A percentile compares a stretch with the other conserved stretches of the same genome.
phyloP scores from a whole-genome alignment of 2,888 invertebrate species.

The Nomada ferruginata region DNA sequence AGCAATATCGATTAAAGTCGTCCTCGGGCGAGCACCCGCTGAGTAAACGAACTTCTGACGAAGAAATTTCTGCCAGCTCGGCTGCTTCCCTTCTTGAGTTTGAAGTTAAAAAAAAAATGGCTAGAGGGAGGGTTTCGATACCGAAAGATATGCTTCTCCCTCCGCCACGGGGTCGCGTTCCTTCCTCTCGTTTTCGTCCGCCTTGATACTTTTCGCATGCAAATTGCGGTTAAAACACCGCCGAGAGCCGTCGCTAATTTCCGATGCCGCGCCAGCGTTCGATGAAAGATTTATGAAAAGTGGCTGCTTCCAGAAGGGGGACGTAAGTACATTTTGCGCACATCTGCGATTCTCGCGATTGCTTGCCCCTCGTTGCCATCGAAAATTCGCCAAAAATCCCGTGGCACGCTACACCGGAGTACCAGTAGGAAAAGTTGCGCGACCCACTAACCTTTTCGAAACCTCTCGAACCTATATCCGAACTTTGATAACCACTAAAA shows the following conservation, averaged over 20 bases:
- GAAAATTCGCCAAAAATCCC: not conserved
- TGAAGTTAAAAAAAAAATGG: not conserved
- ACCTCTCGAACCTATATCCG: not conserved
- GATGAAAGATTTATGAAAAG: conserved; percentile 79
- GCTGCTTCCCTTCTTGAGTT: not conserved
- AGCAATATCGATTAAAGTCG: conserved; percentile 57
- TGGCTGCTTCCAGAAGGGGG: not conserved
- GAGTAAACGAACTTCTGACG: conserved; percentile 12
- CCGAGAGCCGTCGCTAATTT: conserved; percentile 65
- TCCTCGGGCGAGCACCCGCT: conserved; percentile 8
- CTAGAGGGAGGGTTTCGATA: conserved; percentile 20
- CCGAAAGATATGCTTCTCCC: conserved; percentile 34
- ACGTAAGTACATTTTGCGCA: not conserved
- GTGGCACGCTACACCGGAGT: not conserved
- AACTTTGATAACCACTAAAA: not conserved
- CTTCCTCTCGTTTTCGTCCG: not conserved
- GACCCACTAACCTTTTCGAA: conserved; percentile 20
- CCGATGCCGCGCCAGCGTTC: conserved; percentile 56
- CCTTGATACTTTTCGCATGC: conserved; percentile 64
- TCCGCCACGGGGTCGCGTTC: not conserved
- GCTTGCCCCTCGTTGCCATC: not conserved
- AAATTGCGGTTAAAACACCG: conserved; percentile 66
- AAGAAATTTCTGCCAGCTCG: conserved; percentile 11
- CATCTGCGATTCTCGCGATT: not conserved
- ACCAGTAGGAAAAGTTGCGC: not conserved